Percentiles rank a stretch among this genome's conserved stretches.
phyloP scores from a whole-genome alignment of 2,888 invertebrate species.

The Eupeodes luniger region DNA sequence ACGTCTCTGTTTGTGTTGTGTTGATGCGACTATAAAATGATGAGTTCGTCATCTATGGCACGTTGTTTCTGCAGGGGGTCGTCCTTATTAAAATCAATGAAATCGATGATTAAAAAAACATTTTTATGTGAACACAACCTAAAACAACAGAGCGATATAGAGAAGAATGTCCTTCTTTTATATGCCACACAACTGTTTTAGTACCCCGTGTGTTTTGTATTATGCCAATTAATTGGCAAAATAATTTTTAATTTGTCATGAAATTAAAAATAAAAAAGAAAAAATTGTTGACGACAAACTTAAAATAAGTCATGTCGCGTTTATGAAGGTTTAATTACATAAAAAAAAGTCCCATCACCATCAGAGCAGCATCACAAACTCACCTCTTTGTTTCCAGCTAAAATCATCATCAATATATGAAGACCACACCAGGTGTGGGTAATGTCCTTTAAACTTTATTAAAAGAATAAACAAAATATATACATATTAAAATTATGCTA shows the following conservation, averaged over 20 bases:
- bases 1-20: conserved; percentile 40
- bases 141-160: background rate
- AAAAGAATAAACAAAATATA: background rate
- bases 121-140: conserved; percentile 47
- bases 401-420: conserved; percentile 3
- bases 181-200: conserved; percentile 2
- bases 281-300: conserved; percentile 47
- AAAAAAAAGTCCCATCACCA: background rate
- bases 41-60: conserved; percentile 67
- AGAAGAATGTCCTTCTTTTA: conserved; percentile 23
- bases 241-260: conserved; percentile 72
- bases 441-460: conserved; percentile 51
- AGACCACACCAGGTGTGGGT: conserved; percentile 65
- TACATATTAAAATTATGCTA: conserved; percentile 31
- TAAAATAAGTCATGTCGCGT: conserved; percentile 64
- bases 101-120: conserved; percentile 45
- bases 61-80: conserved; percentile 67
- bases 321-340: conserved; percentile 20
- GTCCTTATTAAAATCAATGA: conserved; percentile 61
- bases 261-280: conserved; percentile 23
- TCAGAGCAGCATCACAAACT: background rate
- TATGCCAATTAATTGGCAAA: conserved; percentile 74
- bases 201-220: conserved; percentile 40
- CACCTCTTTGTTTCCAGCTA: background rate
- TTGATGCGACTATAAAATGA: conserved; percentile 72